Evolutionary conservation across 2,797 vertebrate species (phyloP).

Genomic region (Neosilurus mollespiculum): DNA sequence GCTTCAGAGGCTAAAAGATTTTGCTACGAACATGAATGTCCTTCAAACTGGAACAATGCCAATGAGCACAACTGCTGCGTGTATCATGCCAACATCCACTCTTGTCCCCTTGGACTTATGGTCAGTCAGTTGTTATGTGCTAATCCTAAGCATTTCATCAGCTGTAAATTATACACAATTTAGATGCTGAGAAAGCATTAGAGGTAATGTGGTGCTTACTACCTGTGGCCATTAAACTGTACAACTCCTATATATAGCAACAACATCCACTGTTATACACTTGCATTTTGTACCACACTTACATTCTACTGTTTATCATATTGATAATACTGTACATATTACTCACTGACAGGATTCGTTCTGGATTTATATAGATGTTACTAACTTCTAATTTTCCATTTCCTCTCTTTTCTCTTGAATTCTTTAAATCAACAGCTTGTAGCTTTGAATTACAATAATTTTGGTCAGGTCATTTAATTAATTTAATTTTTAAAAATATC

Average conservation of each 20-base stretch:
- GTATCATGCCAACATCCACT: slow-evolving; percentile 73
- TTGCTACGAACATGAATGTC: slow-evolving; percentile 71
- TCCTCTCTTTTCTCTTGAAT: not conserved
- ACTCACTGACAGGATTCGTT: too few relatives aligned
- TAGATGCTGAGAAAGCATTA: not conserved
- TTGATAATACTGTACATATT: too few relatives aligned
- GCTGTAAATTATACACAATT: not conserved
- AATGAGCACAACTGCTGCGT: slow-evolving; percentile 74
- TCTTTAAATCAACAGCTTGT: not conserved
- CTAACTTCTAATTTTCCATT: not conserved
- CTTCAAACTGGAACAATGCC: slow-evolving; percentile 72
- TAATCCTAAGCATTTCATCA: not conserved
- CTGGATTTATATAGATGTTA: too few relatives aligned
- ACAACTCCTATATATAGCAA: too few relatives aligned
- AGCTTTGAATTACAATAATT: not conserved
- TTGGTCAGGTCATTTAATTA: too few relatives aligned
- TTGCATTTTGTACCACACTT: too few relatives aligned
- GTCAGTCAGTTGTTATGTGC: slow-evolving; percentile 44
- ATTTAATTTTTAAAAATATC: too few relatives aligned
- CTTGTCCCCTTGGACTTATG: slow-evolving; percentile 66
- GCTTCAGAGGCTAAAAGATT: slow-evolving; percentile 72
- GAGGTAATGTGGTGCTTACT: not conserved
- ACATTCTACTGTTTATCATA: too few relatives aligned
- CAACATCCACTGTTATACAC: too few relatives aligned
- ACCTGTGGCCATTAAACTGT: too few relatives aligned